These are phyloP conservation scores for Boloria euphrosyne DNA, from an alignment of 2,888 invertebrate species.

Conservation along the genomic window DNA sequence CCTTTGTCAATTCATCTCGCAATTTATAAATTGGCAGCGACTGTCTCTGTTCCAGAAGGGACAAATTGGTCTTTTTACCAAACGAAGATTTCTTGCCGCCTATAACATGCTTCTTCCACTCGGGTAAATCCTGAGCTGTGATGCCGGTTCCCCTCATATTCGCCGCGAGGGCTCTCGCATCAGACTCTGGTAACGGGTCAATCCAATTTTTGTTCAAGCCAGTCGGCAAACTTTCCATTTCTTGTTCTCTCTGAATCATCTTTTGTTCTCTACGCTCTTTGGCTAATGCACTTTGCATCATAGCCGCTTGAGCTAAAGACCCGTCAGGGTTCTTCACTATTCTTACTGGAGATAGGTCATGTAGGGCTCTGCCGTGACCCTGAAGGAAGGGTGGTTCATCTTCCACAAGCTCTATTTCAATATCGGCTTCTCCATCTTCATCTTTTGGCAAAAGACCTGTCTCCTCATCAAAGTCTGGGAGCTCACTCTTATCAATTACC, in stretches of 20 bases:
- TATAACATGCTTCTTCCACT: conserved; percentile 99
- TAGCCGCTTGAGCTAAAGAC: conserved; percentile 98
- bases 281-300: conserved; percentile 99
- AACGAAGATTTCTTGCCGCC: conserved; percentile 99
- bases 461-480: conserved; percentile 99
- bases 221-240: conserved; percentile 92
- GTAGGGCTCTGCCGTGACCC: conserved; percentile 94
- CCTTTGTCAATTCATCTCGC: conserved; percentile 95
- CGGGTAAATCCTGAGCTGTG: conserved; percentile 95
- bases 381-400: conserved; percentile 98
- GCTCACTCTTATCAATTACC: conserved; percentile 94
- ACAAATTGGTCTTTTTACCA: conserved; percentile 97
- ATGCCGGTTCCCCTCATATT: conserved; percentile 93
- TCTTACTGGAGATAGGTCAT: conserved; percentile 95
- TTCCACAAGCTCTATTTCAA: conserved; percentile 99
- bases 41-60: conserved; percentile 96
- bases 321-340: conserved; percentile 99
- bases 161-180: conserved; percentile 87
- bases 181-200: conserved; percentile 95
- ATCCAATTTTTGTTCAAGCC: conserved; percentile 96
- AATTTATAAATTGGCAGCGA: conserved; percentile 98
- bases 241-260: conserved; percentile 95
- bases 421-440: conserved; percentile 97
- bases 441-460: conserved; percentile 95
- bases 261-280: conserved; percentile 98